Evolutionary conservation across 2,888 invertebrate species (phyloP).

Genomic region (Apamea epomidion): DNA sequence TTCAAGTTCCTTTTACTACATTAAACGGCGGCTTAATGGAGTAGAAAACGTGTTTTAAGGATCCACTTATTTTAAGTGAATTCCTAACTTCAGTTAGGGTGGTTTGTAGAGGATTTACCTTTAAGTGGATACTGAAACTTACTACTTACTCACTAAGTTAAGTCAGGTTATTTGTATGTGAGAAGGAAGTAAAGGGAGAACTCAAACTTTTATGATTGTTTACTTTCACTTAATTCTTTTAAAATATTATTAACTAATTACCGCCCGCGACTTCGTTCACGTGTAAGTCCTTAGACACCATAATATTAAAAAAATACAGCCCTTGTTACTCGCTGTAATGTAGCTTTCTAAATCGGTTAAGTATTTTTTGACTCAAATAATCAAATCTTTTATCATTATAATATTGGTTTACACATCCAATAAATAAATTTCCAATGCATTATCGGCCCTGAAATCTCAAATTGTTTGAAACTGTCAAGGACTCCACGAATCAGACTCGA

Average conservation of each 20-base stretch:
- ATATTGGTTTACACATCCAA: too few relatives aligned
- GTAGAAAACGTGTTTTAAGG: conserved; percentile 59
- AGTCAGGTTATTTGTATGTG: conserved; percentile 12
- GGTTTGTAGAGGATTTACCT: conserved; percentile 44
- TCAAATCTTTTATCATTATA: too few relatives aligned
- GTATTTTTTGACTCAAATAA: too few relatives aligned
- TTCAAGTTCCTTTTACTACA: conserved; percentile 53
- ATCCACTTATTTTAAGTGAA: conserved; percentile 61
- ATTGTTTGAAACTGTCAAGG: too few relatives aligned
- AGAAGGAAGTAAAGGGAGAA: background rate
- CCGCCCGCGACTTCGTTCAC: background rate
- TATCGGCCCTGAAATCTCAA: too few relatives aligned
- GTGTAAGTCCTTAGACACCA: background rate
- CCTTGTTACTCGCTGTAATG: too few relatives aligned
- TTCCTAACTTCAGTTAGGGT: conserved; percentile 41
- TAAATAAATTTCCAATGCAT: too few relatives aligned
- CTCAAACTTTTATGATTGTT: background rate
- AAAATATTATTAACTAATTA: background rate
- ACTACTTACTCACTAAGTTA: conserved; percentile 34
- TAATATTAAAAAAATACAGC: too few relatives aligned
- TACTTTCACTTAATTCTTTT: background rate
- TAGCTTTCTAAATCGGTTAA: too few relatives aligned
- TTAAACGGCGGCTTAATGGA: conserved; percentile 56
- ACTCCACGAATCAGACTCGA: too few relatives aligned
- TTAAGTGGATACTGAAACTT: conserved; percentile 36